Evolutionary conservation across 2,113 vertebrate genomes (phyloP).

Genomic region (Motacilla alba): DNA sequence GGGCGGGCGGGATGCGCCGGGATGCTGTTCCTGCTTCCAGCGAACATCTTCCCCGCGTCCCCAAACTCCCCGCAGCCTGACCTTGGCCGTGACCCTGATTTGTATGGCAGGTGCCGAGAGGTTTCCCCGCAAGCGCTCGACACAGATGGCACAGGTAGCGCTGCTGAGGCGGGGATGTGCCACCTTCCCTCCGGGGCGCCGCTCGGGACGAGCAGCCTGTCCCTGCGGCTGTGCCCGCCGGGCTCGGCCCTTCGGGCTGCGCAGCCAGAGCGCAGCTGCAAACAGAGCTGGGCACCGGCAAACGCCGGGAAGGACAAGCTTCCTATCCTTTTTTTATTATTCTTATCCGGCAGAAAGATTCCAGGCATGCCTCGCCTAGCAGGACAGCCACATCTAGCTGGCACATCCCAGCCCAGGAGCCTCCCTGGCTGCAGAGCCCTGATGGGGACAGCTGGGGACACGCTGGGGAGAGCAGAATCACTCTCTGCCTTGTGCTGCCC

Average conservation of each 20-base stretch:
- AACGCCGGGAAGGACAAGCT: background rate
- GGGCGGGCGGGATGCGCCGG: constrained; percentile 72
- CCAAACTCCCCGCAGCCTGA: constrained; percentile 77
- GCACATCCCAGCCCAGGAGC: accelerated
- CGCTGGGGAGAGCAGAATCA: background rate
- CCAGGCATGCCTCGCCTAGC: accelerated
- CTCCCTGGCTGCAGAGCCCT: background rate
- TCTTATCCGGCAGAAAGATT: background rate
- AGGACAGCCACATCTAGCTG: background rate
- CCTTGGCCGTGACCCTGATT: constrained; percentile 88
- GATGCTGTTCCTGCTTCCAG: constrained; percentile 72
- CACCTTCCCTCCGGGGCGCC: constrained; percentile 68
- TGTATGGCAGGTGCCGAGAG: constrained; percentile 86
- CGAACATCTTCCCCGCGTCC: constrained; percentile 84
- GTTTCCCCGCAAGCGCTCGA: constrained; percentile 78
- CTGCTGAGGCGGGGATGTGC: constrained; percentile 73
- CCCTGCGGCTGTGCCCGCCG: background rate
- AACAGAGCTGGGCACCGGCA: background rate
- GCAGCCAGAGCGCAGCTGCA: background rate
- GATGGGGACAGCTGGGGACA: background rate
- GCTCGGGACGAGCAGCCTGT: background rate
- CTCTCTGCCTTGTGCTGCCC: accelerated
- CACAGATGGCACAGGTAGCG: constrained; percentile 88
- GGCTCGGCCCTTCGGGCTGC: accelerated
- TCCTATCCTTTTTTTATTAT: accelerated